Evolutionary conservation across 2,797 vertebrate species (phyloP).

Genomic region (Phataginus tetradactyla): DNA sequence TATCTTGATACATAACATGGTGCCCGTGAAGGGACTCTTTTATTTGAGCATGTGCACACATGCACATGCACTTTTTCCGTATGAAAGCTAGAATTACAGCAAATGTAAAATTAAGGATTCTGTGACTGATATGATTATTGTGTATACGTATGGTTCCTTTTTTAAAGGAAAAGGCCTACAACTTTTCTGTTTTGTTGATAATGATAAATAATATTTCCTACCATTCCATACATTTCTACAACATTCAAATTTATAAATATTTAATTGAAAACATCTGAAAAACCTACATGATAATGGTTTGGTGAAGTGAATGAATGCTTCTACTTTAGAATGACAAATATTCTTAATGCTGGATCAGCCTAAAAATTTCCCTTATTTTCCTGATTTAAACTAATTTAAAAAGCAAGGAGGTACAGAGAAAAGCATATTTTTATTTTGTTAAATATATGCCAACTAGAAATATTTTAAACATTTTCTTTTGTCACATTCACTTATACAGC

Average conservation of each 20-base stretch:
- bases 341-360: not conserved
- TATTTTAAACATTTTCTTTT: not conserved
- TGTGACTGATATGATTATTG: conserved; percentile 45
- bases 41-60: conserved; percentile 71
- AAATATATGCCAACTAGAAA: conserved; percentile 55
- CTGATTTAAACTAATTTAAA: conserved; percentile 48
- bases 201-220: conserved; percentile 20
- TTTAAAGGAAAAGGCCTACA: conserved; percentile 47
- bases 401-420: conserved; percentile 17
- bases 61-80: conserved; percentile 66
- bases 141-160: not conserved
- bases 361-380: conserved; percentile 22
- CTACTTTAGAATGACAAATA: conserved; percentile 24
- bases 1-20: conserved; percentile 75
- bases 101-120: conserved; percentile 65
- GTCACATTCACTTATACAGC: not conserved
- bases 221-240: not conserved
- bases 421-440: conserved; percentile 34
- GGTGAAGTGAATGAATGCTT: not conserved
- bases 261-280: conserved; percentile 47
- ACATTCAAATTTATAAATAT: conserved; percentile 2
- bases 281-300: not conserved
- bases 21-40: conserved; percentile 77
- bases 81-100: conserved; percentile 75
- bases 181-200: conserved; percentile 54